Percentiles rank a stretch among this genome's conserved stretches.
Evolutionary conservation across 2,797 vertebrate species (phyloP).

Genomic region (Dryobates pubescens): DNA sequence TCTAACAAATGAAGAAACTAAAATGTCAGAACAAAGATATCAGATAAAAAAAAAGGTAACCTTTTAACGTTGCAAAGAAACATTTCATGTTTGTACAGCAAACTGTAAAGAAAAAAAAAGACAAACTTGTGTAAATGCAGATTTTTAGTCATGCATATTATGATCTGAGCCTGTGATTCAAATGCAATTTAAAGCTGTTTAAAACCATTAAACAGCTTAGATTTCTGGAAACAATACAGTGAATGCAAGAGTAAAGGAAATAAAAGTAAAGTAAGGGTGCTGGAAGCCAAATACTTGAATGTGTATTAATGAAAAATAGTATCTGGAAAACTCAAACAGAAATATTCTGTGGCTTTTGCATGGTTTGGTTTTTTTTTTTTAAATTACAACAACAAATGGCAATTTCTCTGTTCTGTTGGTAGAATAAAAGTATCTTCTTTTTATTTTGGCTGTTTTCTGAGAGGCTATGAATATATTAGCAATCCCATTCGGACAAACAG

Average conservation of each 20-base stretch:
- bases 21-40: neutral
- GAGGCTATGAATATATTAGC: neutral
- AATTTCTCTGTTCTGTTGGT: neutral
- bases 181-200: neutral
- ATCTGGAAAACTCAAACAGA: neutral
- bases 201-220: conserved; percentile 8
- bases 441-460: neutral
- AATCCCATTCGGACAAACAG: conserved; percentile 1
- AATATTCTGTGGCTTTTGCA: neutral
- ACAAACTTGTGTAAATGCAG: neutral
- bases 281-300: neutral
- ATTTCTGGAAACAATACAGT: neutral
- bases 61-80: neutral
- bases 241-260: neutral
- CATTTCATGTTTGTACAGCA: neutral
- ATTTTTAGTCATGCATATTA: neutral
- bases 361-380: neutral
- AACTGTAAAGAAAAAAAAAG: neutral
- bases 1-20: neutral
- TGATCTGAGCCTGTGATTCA: neutral
- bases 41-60: neutral
- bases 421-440: neutral
- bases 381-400: neutral
- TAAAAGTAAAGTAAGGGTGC: neutral
- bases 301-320: neutral